A percentile compares a stretch with the other conserved stretches of the same genome.
phyloP scores from a whole-genome alignment of 2,113 vertebrate genomes.

The Anas platyrhynchos region DNA sequence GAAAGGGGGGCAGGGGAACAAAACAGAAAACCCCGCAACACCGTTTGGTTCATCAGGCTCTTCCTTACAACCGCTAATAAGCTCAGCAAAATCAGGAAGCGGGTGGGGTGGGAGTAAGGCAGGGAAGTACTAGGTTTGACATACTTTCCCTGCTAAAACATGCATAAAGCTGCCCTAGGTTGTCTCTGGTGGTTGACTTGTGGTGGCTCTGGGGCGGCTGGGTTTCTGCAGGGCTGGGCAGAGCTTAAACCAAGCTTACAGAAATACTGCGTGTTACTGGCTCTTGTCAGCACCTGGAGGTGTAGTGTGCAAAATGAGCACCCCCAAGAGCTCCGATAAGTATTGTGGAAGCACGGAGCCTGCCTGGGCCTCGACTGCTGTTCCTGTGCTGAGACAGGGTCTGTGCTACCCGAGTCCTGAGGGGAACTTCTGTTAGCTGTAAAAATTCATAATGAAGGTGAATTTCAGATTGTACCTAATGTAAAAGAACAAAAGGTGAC shows the following conservation, averaged over 20 bases:
- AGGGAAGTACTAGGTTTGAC: neutral
- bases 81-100: neutral
- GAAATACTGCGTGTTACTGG: neutral
- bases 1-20: neutral
- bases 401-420: neutral
- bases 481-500: neutral
- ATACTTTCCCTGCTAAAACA: neutral
- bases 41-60: accelerated
- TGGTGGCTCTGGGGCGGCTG: neutral
- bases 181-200: neutral
- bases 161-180: neutral
- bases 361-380: neutral
- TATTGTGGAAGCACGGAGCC: neutral
- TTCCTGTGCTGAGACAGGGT: neutral
- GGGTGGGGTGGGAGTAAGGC: neutral
- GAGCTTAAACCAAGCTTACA: neutral
- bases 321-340: neutral
- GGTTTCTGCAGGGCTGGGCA: neutral
- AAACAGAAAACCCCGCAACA: accelerated
- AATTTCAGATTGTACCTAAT: neutral
- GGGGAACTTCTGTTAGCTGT: neutral
- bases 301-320: neutral
- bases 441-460: neutral
- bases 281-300: neutral
- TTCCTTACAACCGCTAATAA: neutral